Evolutionary conservation across 2,797 vertebrate genomes (phyloP), one percentile per base, ranked within the genome.

Genomic region (Dallia pectoralis): DNA sequence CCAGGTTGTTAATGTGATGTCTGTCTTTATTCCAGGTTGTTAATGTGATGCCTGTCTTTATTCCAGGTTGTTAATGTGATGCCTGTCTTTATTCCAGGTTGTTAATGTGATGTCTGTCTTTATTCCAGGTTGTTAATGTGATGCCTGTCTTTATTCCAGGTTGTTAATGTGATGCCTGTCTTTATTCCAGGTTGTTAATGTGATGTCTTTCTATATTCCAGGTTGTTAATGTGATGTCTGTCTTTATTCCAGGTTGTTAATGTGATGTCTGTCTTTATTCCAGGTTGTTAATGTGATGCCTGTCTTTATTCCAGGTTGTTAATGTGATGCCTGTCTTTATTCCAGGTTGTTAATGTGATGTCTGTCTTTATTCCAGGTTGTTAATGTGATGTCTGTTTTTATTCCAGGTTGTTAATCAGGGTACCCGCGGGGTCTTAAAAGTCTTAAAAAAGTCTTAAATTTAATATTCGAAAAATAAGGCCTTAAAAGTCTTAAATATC

Each of bases 101-200:
- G 36, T 40, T 40, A 7, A 40, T 40, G 36, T 40, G 36, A 61
- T 44, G 56, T 16, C 40, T 75, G 22, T 25, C 32, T 68, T 29
- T 77, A 49, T 67, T 40, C 8, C 3, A 32, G 11, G 5, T 49
- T 33, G 62, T 40, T 40, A 7, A 40, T 40, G 36, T 40, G 36
- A 40, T 62, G 6, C 70, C 1, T n/a, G 36, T 59, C 27, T 59
- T 19, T 36, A 49, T 69, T 15, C 47, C 18, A 19, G 25, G 1
- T 70, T 71, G 9, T 27, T 59, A 33, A 47, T 5, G 51, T 69
- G 0, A 8, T 75, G 11, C 69, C 0, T 74, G 4, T 67, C 78
- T 67, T 48, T 63, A 0, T 81, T 86, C 29, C 89, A 99, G 98
- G 95, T 95, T n/a, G n/a, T n/a, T n/a, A n/a, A n/a, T n/a, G n/a